Conservation (phyloP, 1,140 invertebrate species). For the Saccostrea echinata region DNA sequence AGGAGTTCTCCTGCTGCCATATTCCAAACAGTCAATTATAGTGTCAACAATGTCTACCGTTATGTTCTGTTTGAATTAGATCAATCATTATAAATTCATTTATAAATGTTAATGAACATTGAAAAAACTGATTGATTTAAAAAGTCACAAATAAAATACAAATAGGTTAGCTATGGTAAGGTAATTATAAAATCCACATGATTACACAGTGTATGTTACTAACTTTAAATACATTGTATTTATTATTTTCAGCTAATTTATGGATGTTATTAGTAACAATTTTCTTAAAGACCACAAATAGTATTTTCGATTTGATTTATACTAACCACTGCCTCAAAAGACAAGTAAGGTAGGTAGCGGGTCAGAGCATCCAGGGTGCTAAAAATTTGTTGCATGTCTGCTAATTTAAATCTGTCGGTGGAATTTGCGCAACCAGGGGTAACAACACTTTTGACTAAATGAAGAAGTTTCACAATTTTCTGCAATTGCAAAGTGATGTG, state of each 20-base stretch:
- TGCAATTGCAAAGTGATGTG: neutral
- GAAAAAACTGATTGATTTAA: too few relatives aligned
- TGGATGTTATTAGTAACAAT: too few relatives aligned
- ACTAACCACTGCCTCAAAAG: neutral
- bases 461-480: neutral
- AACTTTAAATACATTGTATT: too few relatives aligned
- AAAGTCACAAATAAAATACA: too few relatives aligned
- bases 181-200: too few relatives aligned
- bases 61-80: neutral
- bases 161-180: too few relatives aligned
- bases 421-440: neutral
- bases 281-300: too few relatives aligned
- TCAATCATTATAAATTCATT: neutral
- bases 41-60: neutral
- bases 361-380: constrained; percentile 5
- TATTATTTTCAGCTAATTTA: too few relatives aligned
- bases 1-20: neutral
- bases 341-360: neutral
- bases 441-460: neutral
- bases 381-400: neutral
- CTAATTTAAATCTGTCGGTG: neutral
- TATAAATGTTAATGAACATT: too few relatives aligned
- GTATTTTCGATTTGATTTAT: neutral
- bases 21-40: neutral
- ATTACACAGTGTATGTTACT: too few relatives aligned